Evolutionary conservation across 1,140 invertebrate genomes (phyloP).

Genomic region (Carcinoscorpius rotundicauda): DNA sequence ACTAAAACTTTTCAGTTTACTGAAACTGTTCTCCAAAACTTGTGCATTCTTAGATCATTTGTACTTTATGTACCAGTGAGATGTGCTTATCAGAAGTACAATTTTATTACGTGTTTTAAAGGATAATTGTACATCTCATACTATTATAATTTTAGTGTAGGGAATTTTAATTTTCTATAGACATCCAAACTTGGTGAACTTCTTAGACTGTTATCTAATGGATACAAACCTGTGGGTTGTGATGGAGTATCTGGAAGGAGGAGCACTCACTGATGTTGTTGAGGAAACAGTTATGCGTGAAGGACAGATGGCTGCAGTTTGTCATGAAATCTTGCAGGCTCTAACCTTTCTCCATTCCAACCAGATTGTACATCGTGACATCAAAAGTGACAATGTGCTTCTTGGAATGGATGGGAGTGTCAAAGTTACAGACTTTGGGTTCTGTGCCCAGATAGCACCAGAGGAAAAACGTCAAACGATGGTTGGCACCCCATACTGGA

Average conservation of each 20-base stretch:
- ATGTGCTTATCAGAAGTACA: no score
- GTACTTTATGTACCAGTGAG: no score
- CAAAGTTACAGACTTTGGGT: conserved; percentile 97
- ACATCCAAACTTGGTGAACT: conserved; percentile 95
- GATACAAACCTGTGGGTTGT: conserved; percentile 74
- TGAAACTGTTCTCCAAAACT: no score
- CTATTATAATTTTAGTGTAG: not conserved
- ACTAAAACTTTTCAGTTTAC: no score
- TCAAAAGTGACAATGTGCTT: conserved; percentile 93
- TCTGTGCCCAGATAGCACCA: conserved; percentile 62
- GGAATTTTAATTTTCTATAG: conserved; percentile 72
- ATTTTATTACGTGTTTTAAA: no score
- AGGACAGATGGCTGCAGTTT: conserved; percentile 92
- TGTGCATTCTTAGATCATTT: no score
- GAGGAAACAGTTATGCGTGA: conserved; percentile 97
- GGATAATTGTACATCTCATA: not conserved
- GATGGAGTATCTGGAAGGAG: conserved; percentile 93
- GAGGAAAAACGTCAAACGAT: conserved; percentile 94
- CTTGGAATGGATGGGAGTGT: conserved; percentile 92
- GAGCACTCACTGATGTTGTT: conserved; percentile 91
- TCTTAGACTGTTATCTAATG: conserved; percentile 80
- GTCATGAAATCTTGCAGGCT: conserved; percentile 80
- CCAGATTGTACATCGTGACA: conserved; percentile 84
- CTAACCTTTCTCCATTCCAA: conserved; percentile 49
- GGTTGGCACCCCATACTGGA: conserved; percentile 78